Percentiles rank a stretch among this genome's conserved stretches.
phyloP scores from a whole-genome alignment of 1,140 invertebrate genomes.

The Nomia melanderi region DNA sequence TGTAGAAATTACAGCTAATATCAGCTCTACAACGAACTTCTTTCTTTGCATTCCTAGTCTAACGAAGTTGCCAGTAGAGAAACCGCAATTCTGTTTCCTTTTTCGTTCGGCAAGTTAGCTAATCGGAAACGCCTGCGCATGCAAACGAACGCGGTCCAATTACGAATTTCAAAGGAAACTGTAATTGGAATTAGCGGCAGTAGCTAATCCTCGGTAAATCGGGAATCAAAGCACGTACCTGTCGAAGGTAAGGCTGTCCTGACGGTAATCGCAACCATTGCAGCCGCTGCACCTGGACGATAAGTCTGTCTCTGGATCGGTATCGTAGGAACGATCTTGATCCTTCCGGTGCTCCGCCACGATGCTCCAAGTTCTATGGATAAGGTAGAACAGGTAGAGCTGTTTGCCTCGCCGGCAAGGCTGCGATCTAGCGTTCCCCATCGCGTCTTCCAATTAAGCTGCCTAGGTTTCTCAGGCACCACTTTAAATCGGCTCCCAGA shows the following conservation, averaged over 20 bases:
- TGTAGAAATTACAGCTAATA: too few relatives aligned
- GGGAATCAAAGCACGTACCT: conserved; percentile 71
- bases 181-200: not conserved
- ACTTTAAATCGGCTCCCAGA: not conserved
- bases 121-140: too few relatives aligned
- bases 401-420: conserved; percentile 75
- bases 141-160: too few relatives aligned
- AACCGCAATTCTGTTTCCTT: too few relatives aligned
- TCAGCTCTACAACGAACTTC: too few relatives aligned
- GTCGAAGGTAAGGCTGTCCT: conserved; percentile 75
- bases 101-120: too few relatives aligned
- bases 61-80: too few relatives aligned
- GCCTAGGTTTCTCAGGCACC: not conserved
- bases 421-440: conserved; percentile 75
- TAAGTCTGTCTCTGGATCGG: conserved; percentile 72
- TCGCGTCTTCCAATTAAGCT: conserved; percentile 35
- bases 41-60: too few relatives aligned
- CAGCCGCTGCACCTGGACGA: conserved; percentile 76
- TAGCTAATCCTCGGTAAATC: not conserved
- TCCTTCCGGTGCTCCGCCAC: conserved; percentile 81
- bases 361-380: conserved; percentile 87
- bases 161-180: too few relatives aligned
- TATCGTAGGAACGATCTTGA: conserved; percentile 61
- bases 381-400: conserved; percentile 85
- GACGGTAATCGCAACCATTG: conserved; percentile 72